These are phyloP conservation scores for Ferdinandea cuprea DNA, from an alignment of 2,888 invertebrate species.

Conservation along the genomic window DNA sequence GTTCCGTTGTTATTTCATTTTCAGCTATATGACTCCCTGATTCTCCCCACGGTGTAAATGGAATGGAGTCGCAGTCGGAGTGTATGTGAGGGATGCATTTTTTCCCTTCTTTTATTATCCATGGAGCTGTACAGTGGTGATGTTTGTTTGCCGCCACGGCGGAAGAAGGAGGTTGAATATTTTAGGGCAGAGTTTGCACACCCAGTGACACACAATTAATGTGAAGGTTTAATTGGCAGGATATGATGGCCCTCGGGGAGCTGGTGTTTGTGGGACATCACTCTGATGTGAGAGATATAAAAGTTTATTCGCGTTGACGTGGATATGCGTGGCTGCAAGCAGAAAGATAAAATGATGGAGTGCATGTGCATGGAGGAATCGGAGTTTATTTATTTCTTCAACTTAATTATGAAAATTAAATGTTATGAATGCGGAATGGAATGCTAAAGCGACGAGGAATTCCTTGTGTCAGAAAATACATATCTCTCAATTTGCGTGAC, in stretches of 20 bases:
- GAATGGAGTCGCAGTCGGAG: too few relatives aligned
- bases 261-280: conserved; percentile 30
- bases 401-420: conserved; percentile 70
- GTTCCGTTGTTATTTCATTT: conserved; percentile 32
- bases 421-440: conserved; percentile 36
- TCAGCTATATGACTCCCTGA: conserved; percentile 7
- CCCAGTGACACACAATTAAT: conserved; percentile 66
- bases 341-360: conserved; percentile 38
- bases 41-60: not conserved
- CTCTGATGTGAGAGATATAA: conserved; percentile 16
- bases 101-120: conserved; percentile 22
- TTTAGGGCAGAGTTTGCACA: conserved; percentile 31
- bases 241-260: conserved; percentile 44
- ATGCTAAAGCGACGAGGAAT: not conserved
- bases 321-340: not conserved
- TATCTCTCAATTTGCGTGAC: conserved; percentile 6
- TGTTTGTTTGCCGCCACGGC: not conserved
- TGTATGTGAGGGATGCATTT: conserved; percentile 1
- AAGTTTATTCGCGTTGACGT: conserved; percentile 9
- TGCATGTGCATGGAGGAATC: conserved; percentile 8
- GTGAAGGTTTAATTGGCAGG: conserved; percentile 71
- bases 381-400: conserved; percentile 53
- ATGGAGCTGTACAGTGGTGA: not conserved
- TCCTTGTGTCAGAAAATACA: not conserved
- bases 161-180: conserved; percentile 7